Evolutionary conservation across 2,888 invertebrate genomes (phyloP), one percentile per base, ranked within the genome.

Genomic region (Eurois occulta): DNA sequence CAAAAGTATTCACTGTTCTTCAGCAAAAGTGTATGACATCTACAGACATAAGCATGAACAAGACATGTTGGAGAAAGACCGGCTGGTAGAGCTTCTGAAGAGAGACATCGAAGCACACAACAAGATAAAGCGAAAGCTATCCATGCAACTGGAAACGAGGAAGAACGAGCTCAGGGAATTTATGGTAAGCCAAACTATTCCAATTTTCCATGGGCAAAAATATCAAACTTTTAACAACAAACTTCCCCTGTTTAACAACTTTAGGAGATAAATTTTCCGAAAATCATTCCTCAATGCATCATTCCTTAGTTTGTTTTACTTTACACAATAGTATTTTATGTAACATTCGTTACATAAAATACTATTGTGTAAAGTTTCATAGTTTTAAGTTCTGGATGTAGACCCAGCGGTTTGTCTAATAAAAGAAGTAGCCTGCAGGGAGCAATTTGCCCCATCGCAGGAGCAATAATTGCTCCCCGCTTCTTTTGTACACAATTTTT

Each of bases 111-210:
- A 97, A 7, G 94, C 96, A 1, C 95, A 97, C 72, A 96, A 95
- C n/a, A 97, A 97, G 88, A 95, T 97, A 82, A 96, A 97, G 84
- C 97, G 96, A 83, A 94, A 96, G 38, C 94, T 97, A 41, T 97
- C 98, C 13, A 90, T 91, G 4, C 95, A 97, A 55, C 95, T 98
- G 69, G 96, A 97, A 16, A 93, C 91, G 11, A 97, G 97, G 89
- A 97, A 97, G 89, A 97, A 97, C 32, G 97, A 97, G 46, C 94
- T 98, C 10, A 94, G 97, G 81, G 96, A 97, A 48, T 98, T 98
- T 90, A 97, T 98, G 97, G 98, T 98, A 94, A 41, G n/a, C 18
- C 18, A 41, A n/a, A n/a, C 8, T 8, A 3, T 35, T 35, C 0
- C 10, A 11, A 35, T 5, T 35, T 21, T 21, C 21, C 18, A 16